Conservation (phyloP, 2,888 invertebrate species). For the Drosophila kuntzei region DNA sequence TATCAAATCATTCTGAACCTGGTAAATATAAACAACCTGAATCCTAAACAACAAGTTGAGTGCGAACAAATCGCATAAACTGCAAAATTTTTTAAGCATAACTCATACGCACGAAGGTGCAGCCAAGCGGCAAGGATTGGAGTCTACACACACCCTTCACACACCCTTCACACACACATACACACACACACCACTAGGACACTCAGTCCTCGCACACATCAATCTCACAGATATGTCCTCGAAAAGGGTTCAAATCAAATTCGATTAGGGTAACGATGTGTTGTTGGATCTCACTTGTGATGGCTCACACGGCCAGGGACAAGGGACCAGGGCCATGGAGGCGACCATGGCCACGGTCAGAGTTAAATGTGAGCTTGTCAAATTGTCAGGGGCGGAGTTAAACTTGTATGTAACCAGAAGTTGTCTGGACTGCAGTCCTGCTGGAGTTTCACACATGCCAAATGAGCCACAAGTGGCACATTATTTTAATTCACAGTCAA, state of each 20-base stretch:
- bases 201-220: slow-evolving; percentile 23
- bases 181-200: slow-evolving; percentile 8
- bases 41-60: slow-evolving; percentile 21
- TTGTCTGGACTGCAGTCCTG: slow-evolving; percentile 14
- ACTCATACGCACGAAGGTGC: slow-evolving; percentile 48
- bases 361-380: slow-evolving; percentile 66
- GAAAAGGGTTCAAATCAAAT: slow-evolving; percentile 81
- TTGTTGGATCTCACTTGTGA: slow-evolving; percentile 44
- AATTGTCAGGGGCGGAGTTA: slow-evolving; percentile 39
- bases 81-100: slow-evolving; percentile 54
- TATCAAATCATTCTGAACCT: slow-evolving; percentile 30
- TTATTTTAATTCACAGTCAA: slow-evolving; percentile 81
- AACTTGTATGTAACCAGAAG: background rate
- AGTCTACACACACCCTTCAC: slow-evolving; percentile 21
- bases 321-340: background rate
- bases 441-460: slow-evolving; percentile 36
- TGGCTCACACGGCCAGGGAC: slow-evolving; percentile 13
- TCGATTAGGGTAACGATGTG: slow-evolving; percentile 78
- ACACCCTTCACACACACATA: background rate
- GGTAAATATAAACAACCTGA: slow-evolving; percentile 19
- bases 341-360: slow-evolving; percentile 10
- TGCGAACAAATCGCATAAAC: slow-evolving; percentile 46
- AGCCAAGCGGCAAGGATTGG: slow-evolving; percentile 50
- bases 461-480: slow-evolving; percentile 83
- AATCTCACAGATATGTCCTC: slow-evolving; percentile 41